These are phyloP conservation scores for Artemia sinica DNA, from an alignment of 2,888 invertebrate species.

Conservation along the genomic window DNA sequence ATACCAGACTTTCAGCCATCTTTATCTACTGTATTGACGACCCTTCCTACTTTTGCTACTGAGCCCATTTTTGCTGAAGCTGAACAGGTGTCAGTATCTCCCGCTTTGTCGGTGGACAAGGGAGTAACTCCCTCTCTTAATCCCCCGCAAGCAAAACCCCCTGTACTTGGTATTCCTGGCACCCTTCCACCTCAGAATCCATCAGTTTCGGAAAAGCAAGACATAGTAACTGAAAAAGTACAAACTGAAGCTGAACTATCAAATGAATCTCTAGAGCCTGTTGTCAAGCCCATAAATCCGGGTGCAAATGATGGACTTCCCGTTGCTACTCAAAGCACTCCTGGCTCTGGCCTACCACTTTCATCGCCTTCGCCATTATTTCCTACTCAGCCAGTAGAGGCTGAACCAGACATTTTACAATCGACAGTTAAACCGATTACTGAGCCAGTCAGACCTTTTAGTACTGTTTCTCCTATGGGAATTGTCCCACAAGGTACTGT, in stretches of 20 bases:
- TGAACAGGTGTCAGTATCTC: neutral
- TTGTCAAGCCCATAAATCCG: no score
- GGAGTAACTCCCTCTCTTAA: neutral
- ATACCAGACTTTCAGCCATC: constrained; percentile 11
- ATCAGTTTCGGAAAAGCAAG: neutral
- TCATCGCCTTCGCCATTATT: no score
- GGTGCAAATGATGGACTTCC: no score
- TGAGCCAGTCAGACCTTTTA: constrained; percentile 4
- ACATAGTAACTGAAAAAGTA: no score
- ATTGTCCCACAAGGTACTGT: neutral
- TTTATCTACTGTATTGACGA: constrained; percentile 1
- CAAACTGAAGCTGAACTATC: no score
- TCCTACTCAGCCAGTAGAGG: constrained; percentile 4
- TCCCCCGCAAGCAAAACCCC: neutral
- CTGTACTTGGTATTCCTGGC: neutral
- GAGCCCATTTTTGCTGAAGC: neutral
- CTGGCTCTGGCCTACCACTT: no score
- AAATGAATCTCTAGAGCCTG: no score
- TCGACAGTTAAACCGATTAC: no score
- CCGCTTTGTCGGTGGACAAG: neutral
- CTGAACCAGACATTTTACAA: neutral
- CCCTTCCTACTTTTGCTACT: neutral
- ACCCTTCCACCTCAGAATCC: neutral
- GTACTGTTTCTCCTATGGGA: constrained; percentile 3
- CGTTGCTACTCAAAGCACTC: no score